Evolutionary conservation across 2,113 vertebrate species (phyloP).

Genomic region (Crotalus viridis): DNA sequence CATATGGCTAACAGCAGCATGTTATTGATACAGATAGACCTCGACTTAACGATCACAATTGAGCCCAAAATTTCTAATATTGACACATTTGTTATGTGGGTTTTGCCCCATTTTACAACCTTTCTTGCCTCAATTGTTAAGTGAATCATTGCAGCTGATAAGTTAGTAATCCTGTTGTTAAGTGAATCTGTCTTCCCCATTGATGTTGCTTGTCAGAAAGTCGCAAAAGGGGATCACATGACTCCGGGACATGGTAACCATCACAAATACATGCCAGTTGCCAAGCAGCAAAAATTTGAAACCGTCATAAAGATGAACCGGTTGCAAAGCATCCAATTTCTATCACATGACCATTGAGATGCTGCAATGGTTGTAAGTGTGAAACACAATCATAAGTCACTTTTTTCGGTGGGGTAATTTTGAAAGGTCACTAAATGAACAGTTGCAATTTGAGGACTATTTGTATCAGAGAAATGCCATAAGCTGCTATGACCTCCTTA

Average conservation of each 20-base stretch:
- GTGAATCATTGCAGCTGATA: not conserved
- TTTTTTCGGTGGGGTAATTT: not conserved
- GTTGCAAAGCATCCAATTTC: not conserved
- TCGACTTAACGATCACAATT: not conserved
- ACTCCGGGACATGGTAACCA: not conserved
- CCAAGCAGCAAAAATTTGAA: too few species aligned
- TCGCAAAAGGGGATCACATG: not conserved
- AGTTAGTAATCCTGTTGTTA: not conserved
- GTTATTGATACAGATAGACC: not conserved
- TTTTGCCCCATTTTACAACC: not conserved
- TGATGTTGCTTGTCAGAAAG: not conserved
- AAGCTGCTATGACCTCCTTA: not conserved
- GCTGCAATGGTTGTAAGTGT: not conserved
- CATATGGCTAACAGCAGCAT: not conserved
- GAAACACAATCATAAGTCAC: not conserved
- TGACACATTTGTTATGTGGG: not conserved
- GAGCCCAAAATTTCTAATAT: not conserved
- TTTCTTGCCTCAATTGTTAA: not conserved
- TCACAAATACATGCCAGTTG: too few species aligned
- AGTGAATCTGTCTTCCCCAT: not conserved
- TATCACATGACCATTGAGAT: not conserved
- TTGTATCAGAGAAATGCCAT: not conserved
- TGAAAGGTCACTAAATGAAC: not conserved
- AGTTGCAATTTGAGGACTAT: not conserved
- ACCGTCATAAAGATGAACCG: too few species aligned